Percentiles rank a stretch among this genome's conserved stretches.
Evolutionary conservation across 2,113 vertebrate species (phyloP).

Genomic region (Tretioscincus oriximinensis): DNA sequence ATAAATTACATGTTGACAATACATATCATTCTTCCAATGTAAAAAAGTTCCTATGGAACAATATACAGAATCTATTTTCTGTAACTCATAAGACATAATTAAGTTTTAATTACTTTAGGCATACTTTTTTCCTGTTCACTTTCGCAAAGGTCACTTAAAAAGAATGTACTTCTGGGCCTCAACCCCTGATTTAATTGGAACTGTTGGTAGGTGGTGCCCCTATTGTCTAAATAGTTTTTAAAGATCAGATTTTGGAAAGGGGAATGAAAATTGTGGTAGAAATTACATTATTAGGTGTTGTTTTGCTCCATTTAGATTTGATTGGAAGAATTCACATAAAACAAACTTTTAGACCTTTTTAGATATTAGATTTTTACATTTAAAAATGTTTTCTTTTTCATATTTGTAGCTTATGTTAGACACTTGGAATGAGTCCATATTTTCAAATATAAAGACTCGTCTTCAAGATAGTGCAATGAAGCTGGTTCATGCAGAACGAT

Average conservation of each 20-base stretch:
- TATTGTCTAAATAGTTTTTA: too few species aligned
- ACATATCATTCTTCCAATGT: neutral
- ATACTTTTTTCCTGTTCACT: neutral
- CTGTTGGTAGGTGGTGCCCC: too few species aligned
- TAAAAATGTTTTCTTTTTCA: constrained; percentile 26
- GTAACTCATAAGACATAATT: neutral
- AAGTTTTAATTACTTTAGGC: neutral
- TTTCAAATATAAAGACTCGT: constrained; percentile 98
- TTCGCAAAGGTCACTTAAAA: too few species aligned
- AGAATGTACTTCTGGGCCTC: too few species aligned
- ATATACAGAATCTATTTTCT: neutral
- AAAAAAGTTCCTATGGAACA: neutral
- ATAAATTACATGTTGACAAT: neutral
- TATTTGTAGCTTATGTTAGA: constrained; percentile 93
- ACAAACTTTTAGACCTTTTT: neutral
- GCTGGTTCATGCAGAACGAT: constrained; percentile 92
- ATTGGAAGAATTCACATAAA: neutral
- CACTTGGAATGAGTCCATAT: constrained; percentile 99
- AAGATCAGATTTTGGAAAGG: neutral
- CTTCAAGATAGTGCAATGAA: constrained; percentile 99
- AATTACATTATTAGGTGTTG: neutral
- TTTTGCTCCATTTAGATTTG: neutral
- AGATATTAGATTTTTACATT: constrained; percentile 20
- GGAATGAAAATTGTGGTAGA: neutral
- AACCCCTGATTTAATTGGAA: too few species aligned